Evolutionary conservation across 2,888 invertebrate genomes (phyloP).

Genomic region (Unio pictorum): DNA sequence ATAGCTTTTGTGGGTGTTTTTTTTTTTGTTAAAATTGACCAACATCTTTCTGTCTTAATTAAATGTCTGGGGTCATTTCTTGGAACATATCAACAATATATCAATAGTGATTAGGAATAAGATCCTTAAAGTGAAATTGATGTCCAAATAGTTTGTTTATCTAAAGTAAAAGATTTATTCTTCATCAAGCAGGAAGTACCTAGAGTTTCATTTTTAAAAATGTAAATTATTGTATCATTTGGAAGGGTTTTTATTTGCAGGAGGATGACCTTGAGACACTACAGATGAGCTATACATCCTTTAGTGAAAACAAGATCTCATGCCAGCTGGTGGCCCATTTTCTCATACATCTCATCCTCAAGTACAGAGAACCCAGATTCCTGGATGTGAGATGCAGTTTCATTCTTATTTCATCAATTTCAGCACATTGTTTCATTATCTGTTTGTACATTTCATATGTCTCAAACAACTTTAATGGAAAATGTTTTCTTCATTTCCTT

Average conservation of each 20-base stretch:
- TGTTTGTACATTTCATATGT: background rate
- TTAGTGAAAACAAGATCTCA: slow-evolving; percentile 68
- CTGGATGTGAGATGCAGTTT: slow-evolving; percentile 51
- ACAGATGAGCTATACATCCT: slow-evolving; percentile 70
- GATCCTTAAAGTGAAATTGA: too few relatives aligned
- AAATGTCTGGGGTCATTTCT: too few relatives aligned
- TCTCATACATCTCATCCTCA: slow-evolving; percentile 66
- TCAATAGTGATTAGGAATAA: too few relatives aligned
- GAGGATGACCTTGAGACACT: slow-evolving; percentile 69
- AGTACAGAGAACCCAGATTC: slow-evolving; percentile 67
- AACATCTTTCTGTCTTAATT: too few relatives aligned
- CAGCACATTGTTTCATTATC: background rate
- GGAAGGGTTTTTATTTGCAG: slow-evolving; percentile 31
- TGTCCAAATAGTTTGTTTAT: too few relatives aligned
- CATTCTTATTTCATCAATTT: background rate
- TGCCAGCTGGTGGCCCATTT: slow-evolving; percentile 60
- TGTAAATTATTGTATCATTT: too few relatives aligned
- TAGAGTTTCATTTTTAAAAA: too few relatives aligned
- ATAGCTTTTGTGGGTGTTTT: too few relatives aligned
- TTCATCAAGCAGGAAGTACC: too few relatives aligned
- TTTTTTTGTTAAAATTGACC: too few relatives aligned
- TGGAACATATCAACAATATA: too few relatives aligned
- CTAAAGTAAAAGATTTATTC: too few relatives aligned
- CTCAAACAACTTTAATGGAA: background rate
- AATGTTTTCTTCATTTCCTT: background rate